Evolutionary conservation across 2,797 vertebrate species (phyloP), one percentile per base, ranked within the genome.

Genomic region (Pitangus sulphuratus): DNA sequence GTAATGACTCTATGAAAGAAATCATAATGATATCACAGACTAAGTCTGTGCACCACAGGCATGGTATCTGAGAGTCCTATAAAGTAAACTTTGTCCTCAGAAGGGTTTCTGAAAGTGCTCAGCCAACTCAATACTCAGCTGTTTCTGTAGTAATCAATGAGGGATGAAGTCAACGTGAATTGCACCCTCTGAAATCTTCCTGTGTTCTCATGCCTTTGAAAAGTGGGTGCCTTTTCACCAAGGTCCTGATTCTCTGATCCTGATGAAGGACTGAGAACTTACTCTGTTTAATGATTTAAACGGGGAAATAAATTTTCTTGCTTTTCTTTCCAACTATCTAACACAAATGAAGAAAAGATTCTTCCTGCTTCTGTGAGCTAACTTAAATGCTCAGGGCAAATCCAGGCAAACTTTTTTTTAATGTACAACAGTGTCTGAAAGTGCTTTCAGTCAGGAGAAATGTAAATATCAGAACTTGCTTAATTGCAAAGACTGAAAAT

Each of bases 401-500:
- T 57, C 77, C 65, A 91, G 69, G 65, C 30, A 93, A 87, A 17
- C 21, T 22, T 54, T 61, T 54, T 72, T 56, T 19, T 4, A 40
- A 71, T 11, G 44, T 24, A 56, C 57, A 78, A 33, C 71, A 48
- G 60, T 64, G 30, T 78, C 82, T 94, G 76, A 87, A 91, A 74
- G 71, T 72, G n/a, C 72, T 65, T 97, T 91, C 94, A 75, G 76
- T 65, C 58, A 74, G 79, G 84, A 85, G 84, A 96, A 96, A 95
- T 89, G 89, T 93, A 95, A 95, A 95, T 96, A 96, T 77, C 78
- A 91, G 91, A 77, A 95, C 72, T 47, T 84, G 54, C 65, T 92
- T 82, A 96, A 86, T 95, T 93, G 90, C 90, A 91, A 95, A 93
- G 74, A 51, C 66, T 72, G 74, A 94, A 94, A 95, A 94, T 96